Percentiles rank a stretch among this genome's conserved stretches.
Evolutionary conservation across 2,113 vertebrate genomes (phyloP).

Genomic region (Leucosticte australis): DNA sequence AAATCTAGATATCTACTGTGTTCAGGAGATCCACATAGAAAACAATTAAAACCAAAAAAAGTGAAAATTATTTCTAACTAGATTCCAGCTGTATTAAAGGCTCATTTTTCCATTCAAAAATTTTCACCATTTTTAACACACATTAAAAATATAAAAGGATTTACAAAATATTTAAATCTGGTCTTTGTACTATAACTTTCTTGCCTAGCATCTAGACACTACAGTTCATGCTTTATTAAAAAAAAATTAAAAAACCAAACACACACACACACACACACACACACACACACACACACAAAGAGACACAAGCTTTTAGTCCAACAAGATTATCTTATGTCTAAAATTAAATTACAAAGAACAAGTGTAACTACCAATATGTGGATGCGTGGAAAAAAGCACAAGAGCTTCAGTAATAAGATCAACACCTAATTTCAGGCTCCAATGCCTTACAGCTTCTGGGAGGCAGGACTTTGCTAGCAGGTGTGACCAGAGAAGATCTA

Average conservation of each 20-base stretch:
- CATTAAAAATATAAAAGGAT: background rate
- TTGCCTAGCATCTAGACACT: background rate
- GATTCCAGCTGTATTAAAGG: background rate
- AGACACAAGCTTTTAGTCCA: background rate
- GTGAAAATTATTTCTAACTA: background rate
- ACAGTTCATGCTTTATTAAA: background rate
- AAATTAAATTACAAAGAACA: constrained; percentile 53
- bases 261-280: too few species aligned
- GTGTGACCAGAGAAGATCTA: background rate
- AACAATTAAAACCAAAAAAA: background rate
- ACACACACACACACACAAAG: background rate
- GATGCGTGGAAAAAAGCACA: background rate
- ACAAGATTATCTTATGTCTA: constrained; percentile 14
- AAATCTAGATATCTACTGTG: background rate
- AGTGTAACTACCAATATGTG: constrained; percentile 13
- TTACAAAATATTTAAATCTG: background rate
- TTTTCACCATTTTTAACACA: background rate
- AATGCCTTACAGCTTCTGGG: constrained; percentile 35
- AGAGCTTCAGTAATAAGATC: constrained; percentile 26
- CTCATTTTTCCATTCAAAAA: background rate
- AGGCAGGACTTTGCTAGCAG: background rate
- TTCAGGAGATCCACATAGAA: background rate
- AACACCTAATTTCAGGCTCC: constrained; percentile 60
- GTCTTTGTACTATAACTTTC: background rate
- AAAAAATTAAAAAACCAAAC: background rate